Conservation (phyloP, 2,113 vertebrate species). For the Mionectes macconnelli region DNA sequence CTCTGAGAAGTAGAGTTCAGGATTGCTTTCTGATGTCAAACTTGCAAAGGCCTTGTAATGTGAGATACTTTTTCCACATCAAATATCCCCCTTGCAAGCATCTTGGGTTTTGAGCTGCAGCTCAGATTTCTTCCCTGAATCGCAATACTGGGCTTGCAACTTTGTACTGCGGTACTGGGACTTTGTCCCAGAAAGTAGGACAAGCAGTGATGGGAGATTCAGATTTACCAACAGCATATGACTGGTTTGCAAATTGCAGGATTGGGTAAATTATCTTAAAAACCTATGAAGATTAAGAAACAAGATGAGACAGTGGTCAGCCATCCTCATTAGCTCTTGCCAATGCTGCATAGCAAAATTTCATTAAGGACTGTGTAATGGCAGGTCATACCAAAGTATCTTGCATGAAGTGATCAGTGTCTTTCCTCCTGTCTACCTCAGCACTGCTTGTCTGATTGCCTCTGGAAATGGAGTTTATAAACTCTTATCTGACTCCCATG, state of each 20-base stretch:
- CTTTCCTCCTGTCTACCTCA: not conserved
- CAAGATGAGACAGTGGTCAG: not conserved
- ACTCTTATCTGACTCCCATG: not conserved
- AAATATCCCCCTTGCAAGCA: not conserved
- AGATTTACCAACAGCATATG: not conserved
- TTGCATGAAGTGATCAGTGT: not conserved
- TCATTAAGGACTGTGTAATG: not conserved
- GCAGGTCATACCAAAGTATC: fast-evolving
- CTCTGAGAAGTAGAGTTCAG: not conserved
- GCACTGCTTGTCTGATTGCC: not conserved
- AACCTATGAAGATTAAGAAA: not conserved
- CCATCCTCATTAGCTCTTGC: not conserved
- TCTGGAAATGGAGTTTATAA: not conserved
- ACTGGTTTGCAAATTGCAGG: not conserved
- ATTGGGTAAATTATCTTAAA: not conserved
- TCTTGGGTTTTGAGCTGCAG: not conserved
- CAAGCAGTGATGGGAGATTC: not conserved
- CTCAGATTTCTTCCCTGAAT: not conserved
- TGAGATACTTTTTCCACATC: not conserved
- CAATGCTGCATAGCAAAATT: not conserved
- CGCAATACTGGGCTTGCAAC: not conserved
- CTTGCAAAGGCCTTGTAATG: not conserved
- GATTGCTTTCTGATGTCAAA: not conserved
- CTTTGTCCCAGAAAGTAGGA: not conserved
- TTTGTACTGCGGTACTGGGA: not conserved